These are phyloP conservation scores for Suricata suricatta DNA, from an alignment of 2,113 vertebrate species.

Conservation along the genomic window DNA sequence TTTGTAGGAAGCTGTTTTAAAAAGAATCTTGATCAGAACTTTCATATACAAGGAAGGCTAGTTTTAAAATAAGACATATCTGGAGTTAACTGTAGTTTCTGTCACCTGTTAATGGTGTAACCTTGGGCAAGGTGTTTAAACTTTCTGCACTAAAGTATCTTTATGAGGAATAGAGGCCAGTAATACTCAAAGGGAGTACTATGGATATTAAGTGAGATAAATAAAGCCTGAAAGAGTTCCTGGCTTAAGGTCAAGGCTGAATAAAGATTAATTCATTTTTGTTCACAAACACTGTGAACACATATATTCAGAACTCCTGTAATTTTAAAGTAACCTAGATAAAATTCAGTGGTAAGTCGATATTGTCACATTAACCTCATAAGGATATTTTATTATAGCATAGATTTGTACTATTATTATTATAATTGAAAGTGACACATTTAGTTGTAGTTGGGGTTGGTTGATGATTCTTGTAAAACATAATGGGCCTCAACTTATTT, in stretches of 20 bases:
- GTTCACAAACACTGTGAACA: background rate
- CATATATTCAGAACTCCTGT: background rate
- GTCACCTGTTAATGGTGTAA: background rate
- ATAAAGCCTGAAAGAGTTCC: background rate
- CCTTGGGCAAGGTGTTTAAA: background rate
- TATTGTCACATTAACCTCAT: background rate
- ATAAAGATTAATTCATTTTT: background rate
- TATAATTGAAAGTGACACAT: background rate
- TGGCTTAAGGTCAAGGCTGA: background rate
- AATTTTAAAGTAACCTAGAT: background rate
- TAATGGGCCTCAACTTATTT: background rate
- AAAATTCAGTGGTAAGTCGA: background rate
- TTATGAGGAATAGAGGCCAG: background rate
- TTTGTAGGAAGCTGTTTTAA: background rate
- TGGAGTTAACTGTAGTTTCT: background rate
- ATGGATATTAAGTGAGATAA: background rate
- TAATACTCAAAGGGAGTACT: background rate
- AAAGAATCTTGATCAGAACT: background rate
- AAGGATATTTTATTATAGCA: background rate
- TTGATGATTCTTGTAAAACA: slow-evolving; percentile 14
- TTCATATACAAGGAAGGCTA: background rate
- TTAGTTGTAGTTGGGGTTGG: background rate
- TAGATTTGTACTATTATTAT: background rate
- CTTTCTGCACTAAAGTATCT: background rate
- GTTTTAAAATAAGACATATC: background rate